A percentile compares a stretch with the other conserved stretches of the same genome.
Conservation (phyloP, 2,888 invertebrate genomes). For the Agrotis segetum region DNA sequence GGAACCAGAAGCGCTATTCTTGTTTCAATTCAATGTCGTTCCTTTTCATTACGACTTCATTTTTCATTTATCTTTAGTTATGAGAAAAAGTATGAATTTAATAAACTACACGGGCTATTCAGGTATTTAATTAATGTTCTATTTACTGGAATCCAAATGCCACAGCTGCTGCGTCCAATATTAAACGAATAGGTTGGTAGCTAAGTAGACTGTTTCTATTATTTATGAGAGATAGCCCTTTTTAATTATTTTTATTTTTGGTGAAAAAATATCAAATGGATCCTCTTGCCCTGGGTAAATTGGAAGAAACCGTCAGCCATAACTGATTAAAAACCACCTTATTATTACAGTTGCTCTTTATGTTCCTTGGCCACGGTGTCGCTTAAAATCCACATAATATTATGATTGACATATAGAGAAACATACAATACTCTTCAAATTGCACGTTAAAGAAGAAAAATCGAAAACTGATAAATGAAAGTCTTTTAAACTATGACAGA, state of each 20-base stretch:
- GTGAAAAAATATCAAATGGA: too few relatives aligned
- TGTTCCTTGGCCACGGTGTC: too few relatives aligned
- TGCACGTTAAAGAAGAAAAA: too few relatives aligned
- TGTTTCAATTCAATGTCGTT: conserved; percentile 1
- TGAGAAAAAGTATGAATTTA: conserved; percentile 1
- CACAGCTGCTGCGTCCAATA: conserved; percentile 1
- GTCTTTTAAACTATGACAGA: neutral
- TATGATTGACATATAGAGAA: too few relatives aligned
- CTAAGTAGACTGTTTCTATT: neutral
- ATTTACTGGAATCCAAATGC: neutral
- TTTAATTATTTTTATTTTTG: too few relatives aligned
- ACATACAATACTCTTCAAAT: too few relatives aligned
- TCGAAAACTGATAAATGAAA: neutral
- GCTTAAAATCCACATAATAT: too few relatives aligned
- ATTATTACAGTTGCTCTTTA: too few relatives aligned
- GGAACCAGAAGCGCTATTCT: neutral
- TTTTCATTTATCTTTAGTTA: neutral
- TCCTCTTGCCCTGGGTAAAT: too few relatives aligned
- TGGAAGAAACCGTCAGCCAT: too few relatives aligned
- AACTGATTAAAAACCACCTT: too few relatives aligned
- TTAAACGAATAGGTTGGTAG: too few relatives aligned
- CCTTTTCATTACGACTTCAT: neutral
- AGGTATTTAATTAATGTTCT: neutral
- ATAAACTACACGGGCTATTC: neutral
- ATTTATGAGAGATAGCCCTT: neutral